A percentile compares a stretch with the other conserved stretches of the same genome.
These are phyloP conservation scores for Siniperca chuatsi DNA, from an alignment of 2,113 vertebrate genomes.

Conservation along the genomic window DNA sequence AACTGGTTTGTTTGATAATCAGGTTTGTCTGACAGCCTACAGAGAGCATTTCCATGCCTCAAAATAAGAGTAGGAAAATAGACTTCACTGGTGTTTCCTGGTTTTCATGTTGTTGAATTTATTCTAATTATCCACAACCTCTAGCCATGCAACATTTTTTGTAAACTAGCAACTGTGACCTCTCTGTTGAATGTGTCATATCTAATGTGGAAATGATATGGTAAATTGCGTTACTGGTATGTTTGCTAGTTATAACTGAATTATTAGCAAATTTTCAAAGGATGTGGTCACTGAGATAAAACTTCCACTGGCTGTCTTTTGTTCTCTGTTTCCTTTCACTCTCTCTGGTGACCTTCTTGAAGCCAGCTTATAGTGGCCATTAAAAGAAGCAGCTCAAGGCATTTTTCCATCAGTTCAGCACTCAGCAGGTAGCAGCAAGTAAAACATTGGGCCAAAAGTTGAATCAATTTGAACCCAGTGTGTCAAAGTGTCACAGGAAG, in stretches of 20 bases:
- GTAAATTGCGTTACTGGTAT: background rate
- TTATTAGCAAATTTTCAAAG: background rate
- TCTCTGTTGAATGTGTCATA: constrained; percentile 10
- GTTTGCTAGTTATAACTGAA: background rate
- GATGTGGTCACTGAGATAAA: background rate
- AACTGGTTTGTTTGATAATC: constrained; percentile 35
- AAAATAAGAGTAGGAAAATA: constrained; percentile 9
- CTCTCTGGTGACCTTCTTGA: constrained; percentile 16
- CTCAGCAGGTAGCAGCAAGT: background rate
- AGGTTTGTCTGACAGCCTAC: constrained; percentile 23
- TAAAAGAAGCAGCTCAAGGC: constrained; percentile 7
- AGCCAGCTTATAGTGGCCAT: background rate
- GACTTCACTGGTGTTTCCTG: constrained; percentile 13
- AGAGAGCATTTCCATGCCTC: constrained; percentile 32
- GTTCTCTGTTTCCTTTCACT: background rate
- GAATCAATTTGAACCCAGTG: constrained; percentile 1
- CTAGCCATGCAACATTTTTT: background rate
- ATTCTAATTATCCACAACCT: constrained; percentile 31
- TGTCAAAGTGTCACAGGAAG: background rate
- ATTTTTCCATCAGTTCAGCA: constrained; percentile 22
- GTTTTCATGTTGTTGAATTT: constrained; percentile 41
- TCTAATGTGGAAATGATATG: background rate
- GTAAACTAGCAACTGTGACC: background rate
- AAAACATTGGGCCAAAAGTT: constrained; percentile 11
- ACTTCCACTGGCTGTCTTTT: background rate